Evolutionary conservation across 2,888 invertebrate genomes (phyloP), one percentile per base, ranked within the genome.

Genomic region (Erebia epiphron): DNA sequence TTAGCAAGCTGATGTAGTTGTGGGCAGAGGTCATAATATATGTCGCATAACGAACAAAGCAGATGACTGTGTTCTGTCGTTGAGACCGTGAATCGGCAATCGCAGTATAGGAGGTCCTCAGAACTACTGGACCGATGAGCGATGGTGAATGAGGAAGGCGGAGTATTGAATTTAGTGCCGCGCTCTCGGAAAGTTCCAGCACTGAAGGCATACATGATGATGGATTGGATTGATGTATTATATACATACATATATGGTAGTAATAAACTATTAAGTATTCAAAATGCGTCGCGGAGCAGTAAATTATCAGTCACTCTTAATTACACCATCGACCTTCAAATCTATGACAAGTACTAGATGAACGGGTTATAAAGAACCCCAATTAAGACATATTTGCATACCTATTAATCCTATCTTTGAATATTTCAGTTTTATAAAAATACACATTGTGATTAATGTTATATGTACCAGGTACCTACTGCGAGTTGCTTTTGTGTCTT

Each of bases 351-450:
- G 69, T 73, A 72, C 66, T 72, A 67, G 69, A 71, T 73, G 75
- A 72, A 76, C 76, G 71, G 68, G 73, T 75, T 75, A 71, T 73
- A 73, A 72, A 71, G 66, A 74, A 70, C 67, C 69, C 74, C 70
- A 71, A 75, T 76, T 76, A 75, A 78, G 75, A 71, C 56, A 69
- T 72, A 73, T 76, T 76, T 75, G 73, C 76, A 76, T 75, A 72
- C 67, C 52, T 70, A 72, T 67, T 71, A 69, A 73, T 70, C 61
- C 68, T 72, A 60, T 62, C 68, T 68, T 62, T 66, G 13, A 66
- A 67, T 67, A 67, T 67, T 67, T 67, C 67, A 67, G 57, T 58
- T 67, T 67, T 60, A 67, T 50, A 60, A 3, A 60, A 49, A 35
- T 49, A 56, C 7, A 49, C 18, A 35, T 35, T 7, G 9, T 35